Base-by-base conservation (phyloP, 2,113 vertebrate species). In the Salvelinus sp. region DNA sequence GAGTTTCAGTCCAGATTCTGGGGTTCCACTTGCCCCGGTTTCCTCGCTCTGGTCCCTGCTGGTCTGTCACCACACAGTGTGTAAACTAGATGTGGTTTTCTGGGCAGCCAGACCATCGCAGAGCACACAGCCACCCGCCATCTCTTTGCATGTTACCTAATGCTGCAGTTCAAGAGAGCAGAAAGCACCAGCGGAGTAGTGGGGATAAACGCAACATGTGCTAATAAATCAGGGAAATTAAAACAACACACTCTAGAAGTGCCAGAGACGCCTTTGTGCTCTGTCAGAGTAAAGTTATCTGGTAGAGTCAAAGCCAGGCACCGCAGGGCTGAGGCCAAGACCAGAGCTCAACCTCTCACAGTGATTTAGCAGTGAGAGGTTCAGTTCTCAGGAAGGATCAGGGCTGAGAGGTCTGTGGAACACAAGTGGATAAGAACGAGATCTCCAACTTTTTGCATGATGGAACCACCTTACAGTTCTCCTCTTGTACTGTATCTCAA, bases 31-130 rank as follows among this genome's bases (percentile, higher is more conserved):
- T 60, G 75, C 69, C 9, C 38, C 16, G 22, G 76, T 84, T 83
- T 88, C 80, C 75, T 80, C 83, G 77, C 72, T 33, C 25, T 67
- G 76, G 70, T 87, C 85, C 80, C 86, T 38, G 64, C 68, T 80
- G 86, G 77, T 75, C 73, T 73, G 66, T 74, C 79, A 86, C 79
- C 77, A 78, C 78, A 66, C 70, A 78, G 62, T 68, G 64, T 77
- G 79, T 79, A 77, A 84, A 84, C 27, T 81, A 80, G 74, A 54
- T 83, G 70, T 73, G 48, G 72, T 60, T 30, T 62, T 72, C 71
- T 54, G 44, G 70, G 62, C 66, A 69, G 64, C 65, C 69, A 69
- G 38, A 20, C 27, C 18, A 3, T 18, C n/a, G 38, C 6, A 74
- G 63, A 68, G 28, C 47, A 38, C 27, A 2, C 54, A 47, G 18